Conservation (phyloP, 2,888 invertebrate genomes). For the Hirtodrosophila cameraria region DNA sequence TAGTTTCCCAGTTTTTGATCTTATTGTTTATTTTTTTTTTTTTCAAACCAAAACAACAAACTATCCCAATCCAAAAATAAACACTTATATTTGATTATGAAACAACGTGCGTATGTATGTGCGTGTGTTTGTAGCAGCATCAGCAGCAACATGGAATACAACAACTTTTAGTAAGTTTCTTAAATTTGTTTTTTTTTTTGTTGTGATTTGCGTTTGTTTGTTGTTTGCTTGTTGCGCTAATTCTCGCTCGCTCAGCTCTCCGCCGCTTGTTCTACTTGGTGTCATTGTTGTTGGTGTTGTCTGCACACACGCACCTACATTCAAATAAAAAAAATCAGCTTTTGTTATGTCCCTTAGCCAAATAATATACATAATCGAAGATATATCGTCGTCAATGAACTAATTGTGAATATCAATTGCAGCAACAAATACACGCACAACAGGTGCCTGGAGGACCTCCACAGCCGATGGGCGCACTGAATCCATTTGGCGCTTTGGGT, state of each 20-base stretch:
- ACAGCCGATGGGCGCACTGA: constrained; percentile 85
- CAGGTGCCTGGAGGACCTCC: constrained; percentile 88
- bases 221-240: constrained; percentile 69
- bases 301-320: constrained; percentile 56
- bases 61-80: constrained; percentile 15
- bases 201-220: constrained; percentile 53
- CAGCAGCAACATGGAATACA: constrained; percentile 96
- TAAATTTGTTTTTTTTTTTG: constrained; percentile 75
- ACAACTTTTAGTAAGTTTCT: constrained; percentile 94
- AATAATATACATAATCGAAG: constrained; percentile 27
- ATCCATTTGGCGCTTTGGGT: constrained; percentile 84
- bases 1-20: neutral
- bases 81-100: constrained; percentile 29
- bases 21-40: neutral
- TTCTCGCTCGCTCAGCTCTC: constrained; percentile 35
- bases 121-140: constrained; percentile 86
- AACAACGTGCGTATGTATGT: constrained; percentile 43
- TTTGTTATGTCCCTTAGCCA: constrained; percentile 47
- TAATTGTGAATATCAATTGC: constrained; percentile 64
- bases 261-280: constrained; percentile 67
- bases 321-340: constrained; percentile 34
- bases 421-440: constrained; percentile 96
- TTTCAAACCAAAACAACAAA: constrained; percentile 8
- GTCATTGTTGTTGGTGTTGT: constrained; percentile 67
- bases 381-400: constrained; percentile 24